phyloP scores from a whole-genome alignment of 2,113 vertebrate species.

The Oxyruncus cristatus region DNA sequence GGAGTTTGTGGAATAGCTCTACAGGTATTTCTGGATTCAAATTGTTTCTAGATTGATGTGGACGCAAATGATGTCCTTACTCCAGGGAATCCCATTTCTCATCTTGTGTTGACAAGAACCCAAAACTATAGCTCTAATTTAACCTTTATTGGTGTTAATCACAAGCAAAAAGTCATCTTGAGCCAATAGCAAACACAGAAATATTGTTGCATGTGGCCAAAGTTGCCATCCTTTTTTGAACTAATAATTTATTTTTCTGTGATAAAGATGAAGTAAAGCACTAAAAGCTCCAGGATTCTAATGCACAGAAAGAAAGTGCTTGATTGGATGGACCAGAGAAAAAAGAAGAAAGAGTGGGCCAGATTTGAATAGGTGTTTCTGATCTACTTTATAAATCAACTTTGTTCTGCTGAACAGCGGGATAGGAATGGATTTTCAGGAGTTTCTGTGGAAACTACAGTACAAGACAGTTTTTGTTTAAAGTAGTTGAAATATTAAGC shows the following conservation, averaged over 20 bases:
- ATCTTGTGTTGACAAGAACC: background rate
- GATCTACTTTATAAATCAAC: background rate
- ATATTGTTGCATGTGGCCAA: background rate
- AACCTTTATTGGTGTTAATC: background rate
- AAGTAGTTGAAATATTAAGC: background rate
- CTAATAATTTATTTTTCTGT: background rate
- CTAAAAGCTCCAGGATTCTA: background rate
- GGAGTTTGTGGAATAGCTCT: no score
- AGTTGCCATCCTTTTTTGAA: background rate
- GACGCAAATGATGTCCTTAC: background rate
- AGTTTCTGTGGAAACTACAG: background rate
- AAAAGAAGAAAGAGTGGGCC: background rate
- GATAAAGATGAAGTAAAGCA: background rate
- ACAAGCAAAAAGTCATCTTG: background rate
- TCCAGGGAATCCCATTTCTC: background rate
- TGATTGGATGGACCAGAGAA: background rate
- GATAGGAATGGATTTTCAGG: background rate
- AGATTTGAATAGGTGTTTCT: background rate
- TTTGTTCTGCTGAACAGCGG: background rate
- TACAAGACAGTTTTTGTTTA: background rate
- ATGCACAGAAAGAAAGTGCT: background rate
- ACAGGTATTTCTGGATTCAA: background rate
- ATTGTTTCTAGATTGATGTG: background rate
- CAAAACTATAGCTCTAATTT: background rate
- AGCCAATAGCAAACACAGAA: background rate